Evolutionary conservation across 2,797 vertebrate genomes (phyloP), one percentile per base, ranked within the genome.

Genomic region (Lerista edwardsae): DNA sequence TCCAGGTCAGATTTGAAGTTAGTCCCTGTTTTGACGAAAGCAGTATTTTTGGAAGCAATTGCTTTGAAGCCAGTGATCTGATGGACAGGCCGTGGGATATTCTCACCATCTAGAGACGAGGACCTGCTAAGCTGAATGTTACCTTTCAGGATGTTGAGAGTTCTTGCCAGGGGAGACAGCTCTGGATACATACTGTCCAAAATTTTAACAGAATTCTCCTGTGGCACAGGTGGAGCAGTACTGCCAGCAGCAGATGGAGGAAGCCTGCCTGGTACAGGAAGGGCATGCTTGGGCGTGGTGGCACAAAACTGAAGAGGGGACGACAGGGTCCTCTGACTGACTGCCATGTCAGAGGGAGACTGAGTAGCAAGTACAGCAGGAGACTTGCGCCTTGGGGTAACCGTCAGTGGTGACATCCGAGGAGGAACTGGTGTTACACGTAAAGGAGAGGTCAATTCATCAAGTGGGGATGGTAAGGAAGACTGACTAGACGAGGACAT

Each of bases 181-280:
- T 99, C 97, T 15, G 98, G 98, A 91, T 99, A 99, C 98, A 99
- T 99, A 78, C 96, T 97, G 90, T 99, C 98, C 7, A 99, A 91
- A 67, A 99, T 98, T 91, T 97, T 97, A 92, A 99, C 98, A 0
- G 98, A 99, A 87, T 98, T 99, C 87, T 99, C 98, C 91, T 97
- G 98, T 47, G 96, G 93, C 2, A 95, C 94, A 10, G 83, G 93
- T 7, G 94, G 89, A 44, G 94, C 85, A 2, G 96, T 79, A 3
- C 90, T 88, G 7, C 97, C 94, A 0, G 96, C 87, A 0, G 97
- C 94, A 0, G 96, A 88, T 0, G 93, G 82, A 0, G 99, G 98
- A 73, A 99, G 94, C 34, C 98, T 96, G 74, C 99, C 98, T 0
- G 99, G 99, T 68, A 99, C 98, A 0, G 98, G 98, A 57, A 99